A percentile compares a stretch with the other conserved stretches of the same genome.
phyloP scores from a whole-genome alignment of 2,113 vertebrate species.

The Mandrillus leucophaeus region DNA sequence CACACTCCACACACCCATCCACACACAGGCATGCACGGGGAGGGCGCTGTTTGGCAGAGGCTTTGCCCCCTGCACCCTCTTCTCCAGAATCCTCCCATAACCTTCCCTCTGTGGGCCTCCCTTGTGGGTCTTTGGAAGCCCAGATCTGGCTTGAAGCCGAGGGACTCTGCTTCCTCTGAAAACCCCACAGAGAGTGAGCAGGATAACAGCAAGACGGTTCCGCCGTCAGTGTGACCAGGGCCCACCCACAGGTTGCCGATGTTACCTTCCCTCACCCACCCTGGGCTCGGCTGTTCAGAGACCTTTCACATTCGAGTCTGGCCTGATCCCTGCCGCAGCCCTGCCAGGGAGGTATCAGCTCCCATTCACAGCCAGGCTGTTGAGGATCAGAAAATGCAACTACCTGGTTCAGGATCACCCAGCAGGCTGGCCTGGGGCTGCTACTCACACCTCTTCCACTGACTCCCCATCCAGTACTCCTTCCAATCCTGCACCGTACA shows the following conservation, averaged over 20 bases:
- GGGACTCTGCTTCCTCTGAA: background rate
- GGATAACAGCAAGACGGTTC: accelerated
- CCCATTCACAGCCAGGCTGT: background rate
- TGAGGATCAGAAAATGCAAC: background rate
- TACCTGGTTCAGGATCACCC: background rate
- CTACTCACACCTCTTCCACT: background rate
- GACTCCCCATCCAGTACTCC: background rate
- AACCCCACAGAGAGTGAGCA: background rate
- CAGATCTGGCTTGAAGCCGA: background rate
- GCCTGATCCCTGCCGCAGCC: background rate
- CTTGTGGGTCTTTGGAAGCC: background rate
- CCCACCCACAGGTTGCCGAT: background rate
- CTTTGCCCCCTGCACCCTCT: background rate
- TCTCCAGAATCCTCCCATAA: background rate
- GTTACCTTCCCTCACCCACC: background rate
- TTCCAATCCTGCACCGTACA: background rate
- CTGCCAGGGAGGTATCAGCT: background rate
- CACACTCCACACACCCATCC: background rate
- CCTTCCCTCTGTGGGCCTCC: background rate
- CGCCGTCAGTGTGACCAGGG: too few species aligned
- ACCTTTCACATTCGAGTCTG: too few species aligned
- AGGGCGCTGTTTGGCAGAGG: background rate
- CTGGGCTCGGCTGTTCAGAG: too few species aligned
- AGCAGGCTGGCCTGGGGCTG: background rate
- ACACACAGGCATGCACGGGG: background rate